Evolutionary conservation across 2,113 vertebrate genomes (phyloP).

Genomic region (Lagopus leucura): DNA sequence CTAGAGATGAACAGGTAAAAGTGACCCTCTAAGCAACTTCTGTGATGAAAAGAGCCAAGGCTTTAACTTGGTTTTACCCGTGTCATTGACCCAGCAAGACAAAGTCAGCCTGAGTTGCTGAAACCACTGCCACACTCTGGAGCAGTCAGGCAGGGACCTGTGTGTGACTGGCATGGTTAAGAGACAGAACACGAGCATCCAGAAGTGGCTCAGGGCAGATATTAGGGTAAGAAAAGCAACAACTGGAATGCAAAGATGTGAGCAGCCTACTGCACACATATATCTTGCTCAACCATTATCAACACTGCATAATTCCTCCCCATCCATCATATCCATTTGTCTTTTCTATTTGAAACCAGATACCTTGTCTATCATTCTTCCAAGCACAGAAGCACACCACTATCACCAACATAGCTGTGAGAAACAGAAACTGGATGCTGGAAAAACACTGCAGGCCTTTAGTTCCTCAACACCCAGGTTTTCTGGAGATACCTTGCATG

Average conservation of each 20-base stretch:
- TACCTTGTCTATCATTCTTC: too few relatives aligned
- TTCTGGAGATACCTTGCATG: not conserved
- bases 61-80: not conserved
- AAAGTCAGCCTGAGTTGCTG: not conserved
- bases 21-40: not conserved
- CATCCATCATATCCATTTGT: not conserved
- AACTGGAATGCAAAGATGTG: not conserved
- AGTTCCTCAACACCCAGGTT: not conserved
- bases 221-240: not conserved
- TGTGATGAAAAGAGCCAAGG: not conserved
- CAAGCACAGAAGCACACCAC: not conserved
- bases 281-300: not conserved
- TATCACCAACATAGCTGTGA: not conserved
- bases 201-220: not conserved
- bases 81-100: not conserved
- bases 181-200: not conserved
- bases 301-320: too few relatives aligned
- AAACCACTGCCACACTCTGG: not conserved
- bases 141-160: not conserved
- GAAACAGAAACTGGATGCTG: not conserved
- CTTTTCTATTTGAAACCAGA: not conserved
- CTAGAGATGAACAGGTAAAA: not conserved
- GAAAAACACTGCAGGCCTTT: not conserved
- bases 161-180: not conserved
- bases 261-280: too few relatives aligned